Conservation (phyloP, 2,797 vertebrate genomes). For the Xenentodon cancila region DNA sequence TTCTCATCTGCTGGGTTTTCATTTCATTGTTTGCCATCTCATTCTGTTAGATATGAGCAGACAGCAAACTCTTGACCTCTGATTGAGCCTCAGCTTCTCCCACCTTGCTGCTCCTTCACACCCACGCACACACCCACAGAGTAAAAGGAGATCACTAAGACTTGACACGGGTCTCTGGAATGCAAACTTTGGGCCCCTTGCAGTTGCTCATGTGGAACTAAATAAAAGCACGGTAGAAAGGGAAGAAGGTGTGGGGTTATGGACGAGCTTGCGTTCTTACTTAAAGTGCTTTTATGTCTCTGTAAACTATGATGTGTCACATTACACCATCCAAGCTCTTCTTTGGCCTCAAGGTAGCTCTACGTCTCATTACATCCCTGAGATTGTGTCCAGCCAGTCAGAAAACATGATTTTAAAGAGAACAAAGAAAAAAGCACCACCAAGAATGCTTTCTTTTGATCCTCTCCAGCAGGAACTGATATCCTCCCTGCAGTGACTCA, state of each 20-base stretch:
- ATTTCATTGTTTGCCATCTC: not conserved
- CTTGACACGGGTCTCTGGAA: conserved; percentile 72
- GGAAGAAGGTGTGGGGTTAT: not conserved
- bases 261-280: conserved; percentile 14
- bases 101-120: conserved; percentile 28
- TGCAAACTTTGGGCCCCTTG: conserved; percentile 64
- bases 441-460: conserved; percentile 43
- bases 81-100: conserved; percentile 39
- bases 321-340: conserved; percentile 18
- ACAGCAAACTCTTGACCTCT: conserved; percentile 49
- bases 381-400: conserved; percentile 29
- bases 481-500: conserved; percentile 46
- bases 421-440: conserved; percentile 38
- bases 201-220: conserved; percentile 67
- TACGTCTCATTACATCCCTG: conserved; percentile 33
- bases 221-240: conserved; percentile 55
- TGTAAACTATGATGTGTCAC: conserved; percentile 24
- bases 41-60: conserved; percentile 33
- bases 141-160: conserved; percentile 65
- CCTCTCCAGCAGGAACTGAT: conserved; percentile 32
- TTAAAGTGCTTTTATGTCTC: conserved; percentile 35
- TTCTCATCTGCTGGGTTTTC: too few species aligned
- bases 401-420: conserved; percentile 30
- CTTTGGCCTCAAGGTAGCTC: conserved; percentile 43
- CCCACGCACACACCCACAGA: conserved; percentile 7